Conservation (phyloP, 35 echinoderm and acorn worm genomes). For the Heliocidaris tuberculata region DNA sequence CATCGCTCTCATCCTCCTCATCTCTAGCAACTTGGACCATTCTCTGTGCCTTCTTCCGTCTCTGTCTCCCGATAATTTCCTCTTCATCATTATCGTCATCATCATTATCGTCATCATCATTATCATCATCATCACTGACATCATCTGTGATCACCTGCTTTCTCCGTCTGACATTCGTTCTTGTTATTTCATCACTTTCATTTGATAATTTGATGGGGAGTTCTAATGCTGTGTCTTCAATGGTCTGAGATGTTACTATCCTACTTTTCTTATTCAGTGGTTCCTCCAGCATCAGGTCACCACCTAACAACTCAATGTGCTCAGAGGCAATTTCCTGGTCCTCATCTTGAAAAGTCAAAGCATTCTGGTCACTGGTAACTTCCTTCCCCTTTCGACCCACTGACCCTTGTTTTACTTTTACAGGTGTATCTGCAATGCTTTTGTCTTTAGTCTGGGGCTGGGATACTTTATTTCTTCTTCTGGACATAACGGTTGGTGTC, state of each 20-base stretch:
- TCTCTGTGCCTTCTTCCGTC: not conserved
- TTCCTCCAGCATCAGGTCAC: not conserved
- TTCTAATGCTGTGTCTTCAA: not conserved
- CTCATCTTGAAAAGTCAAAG: not conserved
- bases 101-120: not conserved
- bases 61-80: not conserved
- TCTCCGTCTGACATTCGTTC: not conserved
- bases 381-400: not conserved
- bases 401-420: not conserved
- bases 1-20: conserved; percentile 42
- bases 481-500: not conserved
- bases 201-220: not conserved
- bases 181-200: not conserved
- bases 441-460: not conserved
- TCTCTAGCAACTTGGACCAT: not conserved
- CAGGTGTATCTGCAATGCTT: not conserved
- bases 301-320: too few relatives aligned
- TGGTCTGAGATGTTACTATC: not conserved
- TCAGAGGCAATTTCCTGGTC: not conserved
- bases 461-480: not conserved
- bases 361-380: not conserved
- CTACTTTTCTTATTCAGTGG: not conserved
- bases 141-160: not conserved
- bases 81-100: not conserved
- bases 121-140: conserved; percentile 35